Evolutionary conservation across 1,140 invertebrate species (phyloP).

Genomic region (Homalodisca vitripennis): DNA sequence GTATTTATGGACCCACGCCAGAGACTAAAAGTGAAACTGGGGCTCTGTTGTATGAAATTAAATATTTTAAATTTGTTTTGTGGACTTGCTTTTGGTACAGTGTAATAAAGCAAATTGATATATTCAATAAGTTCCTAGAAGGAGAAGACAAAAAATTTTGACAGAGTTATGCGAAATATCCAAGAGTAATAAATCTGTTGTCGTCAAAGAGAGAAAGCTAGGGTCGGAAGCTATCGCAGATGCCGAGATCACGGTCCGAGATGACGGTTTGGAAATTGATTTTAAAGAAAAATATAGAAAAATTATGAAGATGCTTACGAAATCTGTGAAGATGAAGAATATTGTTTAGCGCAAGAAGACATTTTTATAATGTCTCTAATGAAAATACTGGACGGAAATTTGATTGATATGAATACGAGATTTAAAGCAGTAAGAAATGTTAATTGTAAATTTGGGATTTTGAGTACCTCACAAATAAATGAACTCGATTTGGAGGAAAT

Average conservation of each 20-base stretch:
- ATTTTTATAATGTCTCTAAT: background rate
- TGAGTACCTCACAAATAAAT: background rate
- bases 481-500: too few species aligned
- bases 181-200: background rate
- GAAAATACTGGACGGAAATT: background rate
- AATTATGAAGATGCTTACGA: conserved; percentile 10
- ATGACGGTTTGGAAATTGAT: background rate
- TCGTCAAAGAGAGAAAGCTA: background rate
- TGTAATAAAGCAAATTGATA: background rate
- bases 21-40: background rate
- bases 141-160: background rate
- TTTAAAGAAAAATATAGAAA: background rate
- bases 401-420: background rate
- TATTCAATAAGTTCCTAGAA: background rate
- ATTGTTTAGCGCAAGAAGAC: background rate
- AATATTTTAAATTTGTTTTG: background rate
- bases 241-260: background rate
- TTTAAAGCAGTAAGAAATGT: background rate
- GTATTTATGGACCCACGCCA: background rate
- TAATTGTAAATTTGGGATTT: conserved; percentile 10
- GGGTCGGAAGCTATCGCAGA: background rate
- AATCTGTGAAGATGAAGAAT: background rate
- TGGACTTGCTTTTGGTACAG: background rate
- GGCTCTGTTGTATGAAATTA: background rate
- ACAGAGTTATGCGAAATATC: background rate